Conservation (phyloP, 2,113 vertebrate species). For the Propithecus coquereli region DNA sequence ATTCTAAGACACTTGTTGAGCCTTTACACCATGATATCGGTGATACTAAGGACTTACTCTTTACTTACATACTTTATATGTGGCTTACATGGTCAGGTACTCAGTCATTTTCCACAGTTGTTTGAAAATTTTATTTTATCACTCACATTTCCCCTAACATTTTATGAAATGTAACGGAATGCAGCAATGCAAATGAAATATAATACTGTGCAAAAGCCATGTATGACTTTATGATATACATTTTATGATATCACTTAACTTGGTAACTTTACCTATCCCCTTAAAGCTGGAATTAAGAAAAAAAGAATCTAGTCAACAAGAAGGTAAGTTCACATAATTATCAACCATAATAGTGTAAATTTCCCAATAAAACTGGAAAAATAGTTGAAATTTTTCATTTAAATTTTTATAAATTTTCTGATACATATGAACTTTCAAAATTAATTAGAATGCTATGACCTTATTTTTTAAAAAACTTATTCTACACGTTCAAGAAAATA, state of each 20-base stretch:
- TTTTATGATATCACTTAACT: not conserved
- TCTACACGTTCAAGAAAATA: conserved; percentile 32
- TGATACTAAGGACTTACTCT: not conserved
- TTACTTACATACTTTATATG: not conserved
- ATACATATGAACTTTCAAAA: conserved; percentile 21
- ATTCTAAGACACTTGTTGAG: not conserved
- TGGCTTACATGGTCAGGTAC: conserved; percentile 14
- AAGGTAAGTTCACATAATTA: not conserved
- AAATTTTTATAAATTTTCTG: conserved; percentile 29
- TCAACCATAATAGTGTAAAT: not conserved
- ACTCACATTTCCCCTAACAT: conserved; percentile 33
- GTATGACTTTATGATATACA: not conserved
- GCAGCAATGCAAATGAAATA: conserved; percentile 19
- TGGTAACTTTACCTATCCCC: not conserved
- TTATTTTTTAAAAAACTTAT: conserved; percentile 28
- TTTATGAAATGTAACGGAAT: conserved; percentile 40
- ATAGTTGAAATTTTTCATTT: not conserved
- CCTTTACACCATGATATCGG: not conserved
- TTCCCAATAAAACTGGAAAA: conserved; percentile 62
- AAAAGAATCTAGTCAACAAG: conserved; percentile 6
- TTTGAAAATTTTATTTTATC: conserved; percentile 17
- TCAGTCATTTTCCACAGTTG: not conserved
- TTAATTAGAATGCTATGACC: conserved; percentile 29
- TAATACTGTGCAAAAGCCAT: conserved; percentile 59
- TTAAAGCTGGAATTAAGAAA: conserved; percentile 1